Evolutionary conservation across 2,113 vertebrate species (phyloP), one percentile per base, ranked within the genome.

Genomic region (Protobothrops flavoviridis): DNA sequence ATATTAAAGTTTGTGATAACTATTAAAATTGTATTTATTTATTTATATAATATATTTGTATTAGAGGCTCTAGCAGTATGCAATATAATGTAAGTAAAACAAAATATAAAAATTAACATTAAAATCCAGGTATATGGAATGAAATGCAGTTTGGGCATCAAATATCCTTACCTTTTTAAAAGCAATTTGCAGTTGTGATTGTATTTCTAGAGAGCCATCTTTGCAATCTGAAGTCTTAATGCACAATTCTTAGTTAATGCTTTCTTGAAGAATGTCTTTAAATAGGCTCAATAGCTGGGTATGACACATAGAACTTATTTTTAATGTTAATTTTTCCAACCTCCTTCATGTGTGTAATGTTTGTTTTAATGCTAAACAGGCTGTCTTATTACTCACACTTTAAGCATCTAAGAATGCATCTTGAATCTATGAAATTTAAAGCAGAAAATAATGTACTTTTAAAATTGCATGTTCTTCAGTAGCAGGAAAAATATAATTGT

Each of bases 301-400:
- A 81, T 81, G 69, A 81, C 33, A 81, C 6, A 81, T 8, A 81
- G 15, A 81, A 81, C n/a, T 74, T 96, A 57, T 95, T 92, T 91
- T 90, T 95, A 43, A 0, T 95, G 94, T 95, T 92, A n/a, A 52
- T 95, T 96, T 81, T 81, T 81, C 33, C 33, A 81, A 21, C 33
- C 15, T 39, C 15, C 6, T 81, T 81, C 17, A 39, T 20, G 33
- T 81, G n/a, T 20, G n/a, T 81, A 81, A 93, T 96, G 96, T 95
- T 87, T 96, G 97, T 97, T 93, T 93, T 91, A 92, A 95, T 11
- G 8, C 95, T 90, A 96, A 97, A 93, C 91, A 94, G 91, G 96
- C 59, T 85, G 85, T 96, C 4, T 2, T 95, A 94, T 95, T 91
- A 94, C 86, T 94, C 89, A 91, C 92, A 85, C 50, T 1, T 93